Percentiles rank a stretch among this genome's conserved stretches.
Conservation (phyloP, 2,888 invertebrate genomes). For the Caenorhabditis plicata region DNA sequence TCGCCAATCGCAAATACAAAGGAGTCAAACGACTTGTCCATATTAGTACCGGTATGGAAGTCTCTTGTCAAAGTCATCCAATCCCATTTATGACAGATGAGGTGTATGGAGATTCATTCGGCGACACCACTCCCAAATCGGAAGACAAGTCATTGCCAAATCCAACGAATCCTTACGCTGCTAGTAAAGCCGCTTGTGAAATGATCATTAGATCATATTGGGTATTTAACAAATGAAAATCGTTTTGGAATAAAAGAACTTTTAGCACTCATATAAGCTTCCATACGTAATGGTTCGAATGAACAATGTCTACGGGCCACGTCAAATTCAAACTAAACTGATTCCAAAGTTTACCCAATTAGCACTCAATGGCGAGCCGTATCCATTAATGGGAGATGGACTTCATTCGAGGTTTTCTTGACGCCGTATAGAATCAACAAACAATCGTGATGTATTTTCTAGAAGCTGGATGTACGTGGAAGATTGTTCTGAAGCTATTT, state of each 20-base stretch:
- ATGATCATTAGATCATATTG: slow-evolving; percentile 57
- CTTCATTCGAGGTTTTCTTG: slow-evolving; percentile 50
- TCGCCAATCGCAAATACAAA: slow-evolving; percentile 52
- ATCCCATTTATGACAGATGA: slow-evolving; percentile 56
- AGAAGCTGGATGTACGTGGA: slow-evolving; percentile 64
- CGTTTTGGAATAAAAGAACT: slow-evolving; percentile 35
- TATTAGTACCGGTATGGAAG: slow-evolving; percentile 54
- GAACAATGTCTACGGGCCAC: slow-evolving; percentile 55
- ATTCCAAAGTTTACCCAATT: slow-evolving; percentile 64
- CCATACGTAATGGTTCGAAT: slow-evolving; percentile 65
- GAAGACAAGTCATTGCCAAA: slow-evolving; percentile 52
- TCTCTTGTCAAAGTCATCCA: neutral
- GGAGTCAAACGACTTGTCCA: slow-evolving; percentile 59
- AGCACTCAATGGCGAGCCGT: slow-evolving; percentile 60
- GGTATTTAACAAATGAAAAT: slow-evolving; percentile 28
- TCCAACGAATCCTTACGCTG: slow-evolving; percentile 66
- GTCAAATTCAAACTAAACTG: slow-evolving; percentile 57
- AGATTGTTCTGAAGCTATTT: slow-evolving; percentile 62
- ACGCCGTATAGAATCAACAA: neutral
- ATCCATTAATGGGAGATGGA: slow-evolving; percentile 65
- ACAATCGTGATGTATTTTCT: neutral
- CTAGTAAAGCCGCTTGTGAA: slow-evolving; percentile 63
- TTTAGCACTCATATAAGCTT: slow-evolving; percentile 64
- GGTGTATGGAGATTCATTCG: slow-evolving; percentile 66
- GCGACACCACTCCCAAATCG: slow-evolving; percentile 55